These are phyloP conservation scores for Kryptolebias marmoratus DNA, from an alignment of 2,113 vertebrate species.

Conservation along the genomic window DNA sequence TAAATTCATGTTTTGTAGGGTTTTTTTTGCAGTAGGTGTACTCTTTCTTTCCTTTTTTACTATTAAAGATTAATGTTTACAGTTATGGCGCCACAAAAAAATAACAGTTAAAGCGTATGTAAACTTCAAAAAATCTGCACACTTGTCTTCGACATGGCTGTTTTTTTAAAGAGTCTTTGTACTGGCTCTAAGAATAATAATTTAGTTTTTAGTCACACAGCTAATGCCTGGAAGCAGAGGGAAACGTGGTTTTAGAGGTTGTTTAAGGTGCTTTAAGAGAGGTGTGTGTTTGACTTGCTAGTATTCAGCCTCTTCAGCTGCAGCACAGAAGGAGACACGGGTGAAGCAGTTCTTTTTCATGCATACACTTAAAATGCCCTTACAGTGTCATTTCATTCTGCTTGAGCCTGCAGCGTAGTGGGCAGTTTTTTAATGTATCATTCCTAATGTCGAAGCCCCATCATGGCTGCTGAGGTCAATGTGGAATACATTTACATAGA, in stretches of 20 bases:
- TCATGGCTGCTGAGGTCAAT: constrained; percentile 20
- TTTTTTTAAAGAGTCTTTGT: too few relatives aligned
- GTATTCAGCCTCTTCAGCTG: constrained; percentile 25
- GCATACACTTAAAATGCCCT: constrained; percentile 24
- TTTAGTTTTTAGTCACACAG: background rate
- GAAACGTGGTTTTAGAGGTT: background rate
- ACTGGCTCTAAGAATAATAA: too few relatives aligned
- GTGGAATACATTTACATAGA: constrained; percentile 10
- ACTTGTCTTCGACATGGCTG: too few relatives aligned
- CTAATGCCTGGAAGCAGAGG: constrained; percentile 15
- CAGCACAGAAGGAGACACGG: constrained; percentile 38
- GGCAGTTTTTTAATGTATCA: constrained; percentile 15
- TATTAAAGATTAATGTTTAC: too few relatives aligned
- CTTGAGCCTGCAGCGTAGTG: constrained; percentile 10
- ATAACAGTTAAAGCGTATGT: too few relatives aligned
- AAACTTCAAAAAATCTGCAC: too few relatives aligned
- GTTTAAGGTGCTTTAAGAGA: constrained; percentile 24
- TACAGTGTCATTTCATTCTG: constrained; percentile 48
- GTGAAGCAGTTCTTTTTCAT: constrained; percentile 24
- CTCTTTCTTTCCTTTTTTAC: too few relatives aligned
- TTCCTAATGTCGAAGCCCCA: constrained; percentile 14
- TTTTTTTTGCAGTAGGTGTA: too few relatives aligned
- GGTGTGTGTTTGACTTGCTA: constrained; percentile 1
- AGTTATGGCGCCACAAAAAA: too few relatives aligned
- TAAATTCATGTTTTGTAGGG: too few relatives aligned